Evolutionary conservation across 2,888 invertebrate genomes (phyloP).

Genomic region (Tillus elongatus): DNA sequence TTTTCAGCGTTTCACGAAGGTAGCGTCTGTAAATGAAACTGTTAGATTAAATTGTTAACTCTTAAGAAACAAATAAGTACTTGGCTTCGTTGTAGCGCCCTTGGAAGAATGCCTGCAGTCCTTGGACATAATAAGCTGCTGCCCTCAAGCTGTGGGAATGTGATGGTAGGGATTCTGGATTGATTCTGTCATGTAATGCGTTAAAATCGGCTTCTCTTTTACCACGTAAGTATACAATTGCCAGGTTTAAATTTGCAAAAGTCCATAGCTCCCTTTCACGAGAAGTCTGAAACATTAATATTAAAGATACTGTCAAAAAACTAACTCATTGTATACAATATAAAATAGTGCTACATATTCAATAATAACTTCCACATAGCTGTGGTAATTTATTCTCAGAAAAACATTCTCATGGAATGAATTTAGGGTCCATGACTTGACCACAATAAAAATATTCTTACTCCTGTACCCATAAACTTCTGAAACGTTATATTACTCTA

Average conservation of each 20-base stretch:
- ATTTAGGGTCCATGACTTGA: too few species aligned
- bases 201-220: slow-evolving; percentile 82
- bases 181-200: slow-evolving; percentile 79
- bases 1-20: slow-evolving; percentile 89
- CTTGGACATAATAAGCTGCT: slow-evolving; percentile 94
- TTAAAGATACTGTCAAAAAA: background rate
- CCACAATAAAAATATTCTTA: too few species aligned
- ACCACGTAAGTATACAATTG: slow-evolving; percentile 88
- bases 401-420: too few species aligned
- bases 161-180: slow-evolving; percentile 82
- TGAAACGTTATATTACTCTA: too few species aligned
- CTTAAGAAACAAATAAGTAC: slow-evolving; percentile 48
- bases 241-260: slow-evolving; percentile 92
- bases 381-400: too few species aligned
- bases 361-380: too few species aligned
- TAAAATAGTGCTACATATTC: too few species aligned
- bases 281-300: slow-evolving; percentile 64
- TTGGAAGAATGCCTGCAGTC: slow-evolving; percentile 94
- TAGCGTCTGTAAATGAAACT: slow-evolving; percentile 59
- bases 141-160: slow-evolving; percentile 91
- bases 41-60: slow-evolving; percentile 8
- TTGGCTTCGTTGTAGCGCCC: slow-evolving; percentile 95
- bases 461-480: too few species aligned
- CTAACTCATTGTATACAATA: background rate
- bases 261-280: slow-evolving; percentile 86